Conservation (phyloP, 2,797 vertebrate genomes). For the Erithacus rubecula region DNA sequence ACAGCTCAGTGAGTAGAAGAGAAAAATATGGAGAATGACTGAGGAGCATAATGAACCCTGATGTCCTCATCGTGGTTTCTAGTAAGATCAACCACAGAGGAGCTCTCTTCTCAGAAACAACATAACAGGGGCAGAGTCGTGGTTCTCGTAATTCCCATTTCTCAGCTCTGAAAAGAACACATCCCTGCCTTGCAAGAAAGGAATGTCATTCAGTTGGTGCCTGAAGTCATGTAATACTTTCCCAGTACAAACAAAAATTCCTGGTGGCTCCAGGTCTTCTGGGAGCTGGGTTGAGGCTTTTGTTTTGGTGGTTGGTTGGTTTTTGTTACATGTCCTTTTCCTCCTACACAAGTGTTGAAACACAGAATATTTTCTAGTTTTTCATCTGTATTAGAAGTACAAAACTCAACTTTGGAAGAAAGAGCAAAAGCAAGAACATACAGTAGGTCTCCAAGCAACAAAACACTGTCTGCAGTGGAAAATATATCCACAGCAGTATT, state of each 20-base stretch:
- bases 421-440: conserved; percentile 6
- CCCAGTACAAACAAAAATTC: conserved; percentile 39
- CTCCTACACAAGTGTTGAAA: conserved; percentile 52
- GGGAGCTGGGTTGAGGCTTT: not conserved
- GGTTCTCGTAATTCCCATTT: not conserved
- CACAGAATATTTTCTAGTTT: not conserved
- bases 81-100: conserved; percentile 23
- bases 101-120: conserved; percentile 46
- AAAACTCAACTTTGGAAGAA: not conserved
- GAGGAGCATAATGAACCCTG: not conserved
- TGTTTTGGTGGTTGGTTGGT: conserved; percentile 9
- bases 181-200: not conserved
- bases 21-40: not conserved
- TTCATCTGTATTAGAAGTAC: conserved; percentile 1
- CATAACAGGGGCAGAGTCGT: not conserved
- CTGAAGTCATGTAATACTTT: conserved; percentile 32
- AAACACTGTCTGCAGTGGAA: not conserved
- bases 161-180: not conserved
- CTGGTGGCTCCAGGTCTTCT: conserved; percentile 16
- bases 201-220: not conserved
- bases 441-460: conserved; percentile 13
- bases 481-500: not conserved
- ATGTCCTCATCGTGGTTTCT: not conserved
- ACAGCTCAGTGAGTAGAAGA: not conserved
- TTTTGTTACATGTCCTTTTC: not conserved